These are phyloP conservation scores for Drosophila macrothrix DNA, from an alignment of 2,888 invertebrate species.

Conservation along the genomic window DNA sequence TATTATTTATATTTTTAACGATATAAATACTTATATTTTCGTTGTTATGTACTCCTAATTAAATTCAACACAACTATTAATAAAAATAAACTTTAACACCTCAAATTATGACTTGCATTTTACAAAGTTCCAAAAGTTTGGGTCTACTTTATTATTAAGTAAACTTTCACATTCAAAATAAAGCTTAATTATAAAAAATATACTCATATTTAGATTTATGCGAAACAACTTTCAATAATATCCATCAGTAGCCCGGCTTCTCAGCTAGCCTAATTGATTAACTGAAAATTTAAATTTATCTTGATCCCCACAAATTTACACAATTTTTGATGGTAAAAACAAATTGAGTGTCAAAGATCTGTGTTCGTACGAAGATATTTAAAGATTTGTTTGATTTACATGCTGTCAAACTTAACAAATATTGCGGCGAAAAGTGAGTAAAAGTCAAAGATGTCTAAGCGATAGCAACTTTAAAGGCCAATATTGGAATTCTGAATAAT, in stretches of 20 bases:
- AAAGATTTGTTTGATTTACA: background rate
- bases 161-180: background rate
- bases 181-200: background rate
- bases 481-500: slow-evolving; percentile 6
- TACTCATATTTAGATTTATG: background rate
- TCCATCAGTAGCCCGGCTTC: background rate
- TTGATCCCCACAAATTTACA: background rate
- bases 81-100: background rate
- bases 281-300: background rate
- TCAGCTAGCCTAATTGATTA: background rate
- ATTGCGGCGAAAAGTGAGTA: background rate
- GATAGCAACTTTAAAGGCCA: slow-evolving; percentile 1
- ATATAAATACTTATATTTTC: too few relatives aligned
- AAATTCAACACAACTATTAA: background rate
- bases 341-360: background rate
- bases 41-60: background rate
- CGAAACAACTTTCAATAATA: background rate
- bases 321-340: background rate
- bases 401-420: slow-evolving; percentile 4
- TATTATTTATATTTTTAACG: background rate
- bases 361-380: too few relatives aligned
- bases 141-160: background rate
- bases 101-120: background rate
- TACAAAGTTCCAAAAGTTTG: background rate
- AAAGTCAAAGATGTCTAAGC: slow-evolving; percentile 9